phyloP scores from a whole-genome alignment of 2,113 vertebrate species.

The Pithys albifrons region DNA sequence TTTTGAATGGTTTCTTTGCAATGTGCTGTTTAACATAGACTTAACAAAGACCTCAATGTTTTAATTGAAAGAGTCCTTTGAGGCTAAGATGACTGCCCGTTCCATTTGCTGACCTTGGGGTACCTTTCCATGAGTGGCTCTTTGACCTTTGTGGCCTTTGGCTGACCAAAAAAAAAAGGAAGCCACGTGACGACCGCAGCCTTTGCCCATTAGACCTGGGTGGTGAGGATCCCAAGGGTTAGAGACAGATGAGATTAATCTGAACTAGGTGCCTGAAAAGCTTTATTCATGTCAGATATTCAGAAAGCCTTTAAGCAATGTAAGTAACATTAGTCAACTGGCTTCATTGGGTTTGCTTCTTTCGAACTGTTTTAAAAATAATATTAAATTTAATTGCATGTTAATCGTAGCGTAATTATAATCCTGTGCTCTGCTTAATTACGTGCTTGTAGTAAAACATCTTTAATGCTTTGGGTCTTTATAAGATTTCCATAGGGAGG shows the following conservation, averaged over 20 bases:
- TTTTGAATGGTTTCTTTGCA: slow-evolving; percentile 78
- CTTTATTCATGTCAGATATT: slow-evolving; percentile 79
- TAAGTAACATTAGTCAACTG: slow-evolving; percentile 81
- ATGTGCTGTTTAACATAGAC: slow-evolving; percentile 90
- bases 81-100: slow-evolving; percentile 90
- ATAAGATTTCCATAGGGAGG: not conserved
- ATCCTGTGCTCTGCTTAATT: slow-evolving; percentile 16
- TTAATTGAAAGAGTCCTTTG: slow-evolving; percentile 98
- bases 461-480: slow-evolving; percentile 6
- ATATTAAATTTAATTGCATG: slow-evolving; percentile 71
- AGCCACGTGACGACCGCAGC: slow-evolving; percentile 91
- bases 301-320: slow-evolving; percentile 81
- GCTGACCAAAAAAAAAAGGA: slow-evolving; percentile 87
- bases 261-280: slow-evolving; percentile 92
- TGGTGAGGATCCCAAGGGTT: slow-evolving; percentile 96
- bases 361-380: slow-evolving; percentile 49
- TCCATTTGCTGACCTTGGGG: slow-evolving; percentile 97
- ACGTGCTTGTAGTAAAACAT: slow-evolving; percentile 9
- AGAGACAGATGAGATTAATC: slow-evolving; percentile 94
- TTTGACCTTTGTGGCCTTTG: slow-evolving; percentile 96
- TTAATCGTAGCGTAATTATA: slow-evolving; percentile 41
- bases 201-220: slow-evolving; percentile 93
- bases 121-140: slow-evolving; percentile 94
- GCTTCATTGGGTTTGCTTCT: slow-evolving; percentile 73
- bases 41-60: slow-evolving; percentile 99